phyloP scores from a whole-genome alignment of 2,888 invertebrate genomes.

The Mystacides longicornis region DNA sequence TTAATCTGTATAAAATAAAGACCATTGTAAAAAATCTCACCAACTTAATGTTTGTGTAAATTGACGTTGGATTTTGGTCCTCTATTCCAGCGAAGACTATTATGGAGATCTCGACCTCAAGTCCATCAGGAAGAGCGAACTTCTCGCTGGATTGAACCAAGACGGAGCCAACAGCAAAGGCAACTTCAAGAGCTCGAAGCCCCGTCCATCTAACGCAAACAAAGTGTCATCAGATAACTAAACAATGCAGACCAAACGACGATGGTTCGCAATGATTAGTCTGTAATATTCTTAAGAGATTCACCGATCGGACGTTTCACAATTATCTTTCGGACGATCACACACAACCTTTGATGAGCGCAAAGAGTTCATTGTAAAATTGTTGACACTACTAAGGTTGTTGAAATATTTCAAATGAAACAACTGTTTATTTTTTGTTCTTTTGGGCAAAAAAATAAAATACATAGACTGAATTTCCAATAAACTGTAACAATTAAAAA shows the following conservation, averaged over 20 bases:
- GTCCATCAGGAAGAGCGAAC: conserved; percentile 90
- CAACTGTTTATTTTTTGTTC: background rate
- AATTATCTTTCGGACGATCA: background rate
- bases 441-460: background rate
- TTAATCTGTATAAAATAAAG: too few species aligned
- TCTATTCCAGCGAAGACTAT: conserved; percentile 86
- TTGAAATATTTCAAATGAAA: too few species aligned
- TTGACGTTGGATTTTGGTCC: conserved; percentile 22
- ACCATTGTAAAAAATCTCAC: too few species aligned
- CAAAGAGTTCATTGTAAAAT: conserved; percentile 2
- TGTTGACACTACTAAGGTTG: too few species aligned
- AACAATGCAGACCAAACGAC: background rate
- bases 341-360: too few species aligned
- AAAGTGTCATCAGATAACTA: too few species aligned
- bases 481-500: background rate
- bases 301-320: background rate
- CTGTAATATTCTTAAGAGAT: background rate
- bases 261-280: background rate
- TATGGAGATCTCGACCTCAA: conserved; percentile 93
- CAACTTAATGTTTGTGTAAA: too few species aligned
- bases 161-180: conserved; percentile 45
- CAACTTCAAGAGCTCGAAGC: conserved; percentile 43
- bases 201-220: conserved; percentile 37
- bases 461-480: background rate
- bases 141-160: conserved; percentile 69